Percentiles rank a stretch among this genome's conserved stretches.
Conservation (phyloP, 2,113 vertebrate species). For the Syngnathus floridae region DNA sequence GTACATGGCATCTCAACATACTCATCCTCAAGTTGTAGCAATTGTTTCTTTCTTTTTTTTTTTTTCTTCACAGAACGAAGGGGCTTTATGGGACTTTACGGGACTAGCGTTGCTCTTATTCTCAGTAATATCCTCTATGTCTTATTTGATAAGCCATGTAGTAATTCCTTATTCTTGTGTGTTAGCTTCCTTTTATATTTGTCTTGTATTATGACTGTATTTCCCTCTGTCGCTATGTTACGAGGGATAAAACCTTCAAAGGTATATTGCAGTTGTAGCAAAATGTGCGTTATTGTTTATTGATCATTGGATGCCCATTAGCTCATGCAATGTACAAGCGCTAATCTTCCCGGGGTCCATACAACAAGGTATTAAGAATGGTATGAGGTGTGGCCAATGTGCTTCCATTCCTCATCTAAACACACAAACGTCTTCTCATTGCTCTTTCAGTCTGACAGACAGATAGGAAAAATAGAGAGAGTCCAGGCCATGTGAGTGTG, state of each 20-base stretch:
- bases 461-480: slow-evolving; percentile 41
- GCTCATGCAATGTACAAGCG: too few relatives aligned
- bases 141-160: background rate
- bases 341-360: too few relatives aligned
- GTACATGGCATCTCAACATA: too few relatives aligned
- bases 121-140: too few relatives aligned
- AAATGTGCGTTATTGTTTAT: background rate
- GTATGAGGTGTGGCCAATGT: background rate
- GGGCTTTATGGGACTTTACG: too few relatives aligned
- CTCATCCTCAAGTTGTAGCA: too few relatives aligned
- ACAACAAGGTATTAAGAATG: too few relatives aligned
- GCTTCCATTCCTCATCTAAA: background rate
- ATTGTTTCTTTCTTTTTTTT: too few relatives aligned
- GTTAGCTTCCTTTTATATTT: background rate
- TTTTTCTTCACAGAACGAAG: too few relatives aligned
- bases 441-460: slow-evolving; percentile 34
- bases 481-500: slow-evolving; percentile 81
- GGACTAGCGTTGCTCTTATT: too few relatives aligned
- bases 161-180: background rate
- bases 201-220: background rate
- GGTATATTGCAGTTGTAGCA: background rate
- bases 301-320: too few relatives aligned
- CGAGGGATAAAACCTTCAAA: background rate
- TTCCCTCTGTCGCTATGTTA: too few relatives aligned
- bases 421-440: background rate